phyloP scores from a whole-genome alignment of 2,113 vertebrate species.

The Procavia capensis region DNA sequence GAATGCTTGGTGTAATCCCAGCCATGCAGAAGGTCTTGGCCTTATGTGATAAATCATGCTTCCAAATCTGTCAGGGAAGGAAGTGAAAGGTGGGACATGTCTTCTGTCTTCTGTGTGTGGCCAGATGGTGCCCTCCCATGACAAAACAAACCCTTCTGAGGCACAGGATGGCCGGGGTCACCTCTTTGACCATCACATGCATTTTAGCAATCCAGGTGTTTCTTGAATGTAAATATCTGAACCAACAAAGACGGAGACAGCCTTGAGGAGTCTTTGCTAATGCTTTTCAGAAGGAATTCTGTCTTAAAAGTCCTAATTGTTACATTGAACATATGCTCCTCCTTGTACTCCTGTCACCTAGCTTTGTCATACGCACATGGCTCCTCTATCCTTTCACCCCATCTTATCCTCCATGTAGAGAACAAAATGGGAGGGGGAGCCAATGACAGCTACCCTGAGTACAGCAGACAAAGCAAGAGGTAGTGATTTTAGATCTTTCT shows the following conservation, averaged over 20 bases:
- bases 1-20: background rate
- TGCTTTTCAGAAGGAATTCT: background rate
- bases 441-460: background rate
- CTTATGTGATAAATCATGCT: conserved; percentile 43
- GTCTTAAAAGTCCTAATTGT: background rate
- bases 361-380: background rate
- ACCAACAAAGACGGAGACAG: background rate
- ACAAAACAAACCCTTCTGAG: background rate
- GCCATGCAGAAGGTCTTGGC: background rate
- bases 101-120: background rate
- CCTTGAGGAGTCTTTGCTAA: background rate
- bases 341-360: background rate
- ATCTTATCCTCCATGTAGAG: background rate
- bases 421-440: background rate
- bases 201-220: conserved; percentile 29
- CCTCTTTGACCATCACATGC: background rate
- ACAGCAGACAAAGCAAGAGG: background rate
- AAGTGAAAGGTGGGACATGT: background rate
- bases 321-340: background rate
- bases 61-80: background rate
- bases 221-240: background rate
- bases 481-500: background rate
- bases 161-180: background rate
- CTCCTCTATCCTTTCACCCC: background rate
- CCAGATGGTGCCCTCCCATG: background rate